phyloP scores from a whole-genome alignment of 2,888 invertebrate species.

The Oligia fasciuncula region DNA sequence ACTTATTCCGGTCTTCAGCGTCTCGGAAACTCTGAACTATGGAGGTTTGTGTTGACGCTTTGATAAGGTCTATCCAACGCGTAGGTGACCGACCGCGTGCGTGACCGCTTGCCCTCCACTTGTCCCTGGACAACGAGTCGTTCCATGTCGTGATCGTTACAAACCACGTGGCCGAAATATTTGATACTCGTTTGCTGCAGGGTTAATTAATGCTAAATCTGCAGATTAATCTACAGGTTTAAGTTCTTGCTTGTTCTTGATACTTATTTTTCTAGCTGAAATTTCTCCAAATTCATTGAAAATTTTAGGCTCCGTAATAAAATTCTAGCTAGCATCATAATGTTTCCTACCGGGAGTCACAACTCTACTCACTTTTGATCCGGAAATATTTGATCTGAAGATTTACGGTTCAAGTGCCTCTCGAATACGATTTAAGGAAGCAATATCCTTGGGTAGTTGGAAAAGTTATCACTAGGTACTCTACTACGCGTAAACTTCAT shows the following conservation, averaged over 20 bases:
- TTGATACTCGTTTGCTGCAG: no score
- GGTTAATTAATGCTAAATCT: background rate
- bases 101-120: no score
- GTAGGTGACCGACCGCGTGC: no score
- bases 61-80: no score
- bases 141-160: no score
- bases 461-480: conserved; percentile 1
- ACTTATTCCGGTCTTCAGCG: no score
- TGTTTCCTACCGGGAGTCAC: conserved; percentile 26
- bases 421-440: conserved; percentile 42
- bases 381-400: conserved; percentile 37
- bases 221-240: background rate
- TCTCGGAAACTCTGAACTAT: no score
- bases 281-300: background rate
- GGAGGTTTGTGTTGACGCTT: no score
- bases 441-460: background rate
- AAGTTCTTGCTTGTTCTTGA: background rate
- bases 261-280: background rate
- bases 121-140: no score
- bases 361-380: conserved; percentile 28
- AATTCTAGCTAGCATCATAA: conserved; percentile 31
- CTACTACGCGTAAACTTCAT: background rate
- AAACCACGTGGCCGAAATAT: no score
- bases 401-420: conserved; percentile 37
- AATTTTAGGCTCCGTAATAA: conserved; percentile 23